Evolutionary conservation across 2,888 invertebrate species (phyloP).

Genomic region (Macrophya annulata): DNA sequence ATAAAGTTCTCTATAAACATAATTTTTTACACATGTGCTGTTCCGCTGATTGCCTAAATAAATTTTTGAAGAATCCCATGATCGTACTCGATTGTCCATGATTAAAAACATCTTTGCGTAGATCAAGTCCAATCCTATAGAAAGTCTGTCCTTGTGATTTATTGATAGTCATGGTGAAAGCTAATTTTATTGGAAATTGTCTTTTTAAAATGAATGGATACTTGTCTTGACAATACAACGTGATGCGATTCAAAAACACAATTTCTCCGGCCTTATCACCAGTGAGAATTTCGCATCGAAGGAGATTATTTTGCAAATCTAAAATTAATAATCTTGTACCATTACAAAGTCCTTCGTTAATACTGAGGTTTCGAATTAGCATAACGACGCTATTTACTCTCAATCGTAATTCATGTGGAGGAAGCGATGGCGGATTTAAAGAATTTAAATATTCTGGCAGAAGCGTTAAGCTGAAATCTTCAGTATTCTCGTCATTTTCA

Average conservation of each 20-base stretch:
- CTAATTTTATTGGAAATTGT: slow-evolving; percentile 62
- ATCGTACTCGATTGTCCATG: slow-evolving; percentile 62
- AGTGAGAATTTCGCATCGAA: slow-evolving; percentile 62
- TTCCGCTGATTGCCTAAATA: slow-evolving; percentile 56
- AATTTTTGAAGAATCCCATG: slow-evolving; percentile 59
- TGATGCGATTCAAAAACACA: slow-evolving; percentile 59
- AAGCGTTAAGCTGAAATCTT: slow-evolving; percentile 51
- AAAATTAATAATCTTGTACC: slow-evolving; percentile 63
- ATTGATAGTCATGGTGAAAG: slow-evolving; percentile 64
- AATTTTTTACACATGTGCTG: slow-evolving; percentile 33
- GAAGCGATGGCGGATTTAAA: slow-evolving; percentile 57
- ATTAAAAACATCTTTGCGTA: slow-evolving; percentile 60
- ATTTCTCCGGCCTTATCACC: slow-evolving; percentile 60
- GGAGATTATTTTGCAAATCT: slow-evolving; percentile 58
- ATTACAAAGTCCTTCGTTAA: slow-evolving; percentile 62
- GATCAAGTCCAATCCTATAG: slow-evolving; percentile 58
- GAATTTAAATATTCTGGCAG: slow-evolving; percentile 61
- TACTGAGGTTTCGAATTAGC: slow-evolving; percentile 62
- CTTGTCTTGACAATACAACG: slow-evolving; percentile 59
- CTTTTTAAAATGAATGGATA: slow-evolving; percentile 60
- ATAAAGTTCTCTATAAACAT: background rate
- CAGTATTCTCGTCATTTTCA: slow-evolving; percentile 57
- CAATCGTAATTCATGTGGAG: slow-evolving; percentile 60
- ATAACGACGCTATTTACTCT: slow-evolving; percentile 60
- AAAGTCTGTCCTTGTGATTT: slow-evolving; percentile 62